Base-by-base conservation (phyloP, 2,888 invertebrate species). In the Deilephila porcellus region DNA sequence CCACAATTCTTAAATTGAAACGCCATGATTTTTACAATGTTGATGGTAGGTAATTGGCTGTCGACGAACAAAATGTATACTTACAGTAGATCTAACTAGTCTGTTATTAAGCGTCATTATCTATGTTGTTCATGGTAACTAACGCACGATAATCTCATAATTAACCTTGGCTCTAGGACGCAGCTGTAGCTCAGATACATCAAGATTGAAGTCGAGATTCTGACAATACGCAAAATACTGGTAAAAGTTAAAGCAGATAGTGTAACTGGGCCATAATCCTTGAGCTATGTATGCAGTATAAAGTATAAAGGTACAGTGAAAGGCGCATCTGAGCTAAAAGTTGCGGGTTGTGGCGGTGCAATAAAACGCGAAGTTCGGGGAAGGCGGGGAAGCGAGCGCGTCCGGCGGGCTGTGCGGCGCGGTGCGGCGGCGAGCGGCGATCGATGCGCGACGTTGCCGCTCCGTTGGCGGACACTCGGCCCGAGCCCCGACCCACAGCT, bases 361-460 rank as follows among this genome's bases (percentile, higher is more conserved):
- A 63, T 70, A 70, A 71, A 71, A 71, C 32, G 32, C 59, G 70
- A 71, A 56, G 56, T 71, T 71, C 70, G 53, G 45, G 25, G 67
- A 52, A 67, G 45, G 64, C 52, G 52, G 19, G 34, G 34, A 25
- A 67, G 32, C 63, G 32, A 63, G 67, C 67, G 67, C 67, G 67
- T 67, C 67, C 67, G 67, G 25, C 67, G 25, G 45, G 52, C 45
- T 25, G 53, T 71, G 62, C 45, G 37, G 37, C 34, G 34, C 37
- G 37, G 37, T 3, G 34, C 37, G 71, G 32, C 73, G 62, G 71
- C 73, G 60, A 37, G 76, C 76, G 77, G 77, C 80, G 81, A 92
- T 93, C 93, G 92, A 93, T 93, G 86, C 72, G 93, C 93, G 91
- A 87, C 89, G 93, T 93, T 93, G 93, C 93, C 93, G 87, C 83